Evolutionary conservation across 2,113 vertebrate species (phyloP), one percentile per base, ranked within the genome.

Genomic region (Brachyistius frenatus): DNA sequence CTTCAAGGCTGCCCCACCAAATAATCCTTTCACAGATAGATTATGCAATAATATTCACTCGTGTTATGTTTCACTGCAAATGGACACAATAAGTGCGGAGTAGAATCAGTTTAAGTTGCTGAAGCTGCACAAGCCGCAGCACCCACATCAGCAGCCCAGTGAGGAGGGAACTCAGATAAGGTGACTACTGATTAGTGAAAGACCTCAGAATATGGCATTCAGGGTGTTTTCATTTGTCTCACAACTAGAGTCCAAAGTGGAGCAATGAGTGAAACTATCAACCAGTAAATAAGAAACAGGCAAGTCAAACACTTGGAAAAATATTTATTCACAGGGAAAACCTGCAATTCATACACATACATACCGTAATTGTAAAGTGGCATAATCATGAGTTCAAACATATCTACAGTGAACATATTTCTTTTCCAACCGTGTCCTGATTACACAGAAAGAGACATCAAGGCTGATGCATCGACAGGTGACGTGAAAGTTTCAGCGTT

Each of bases 291-390:
- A 68, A 56, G 41, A 53, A 44, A 39, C 5, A 58, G 6, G 0
- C 1, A 35, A 14, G 69, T 70, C 41, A 73, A 79, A 77, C 31
- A 70, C 5, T n/a, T 53, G 2, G 35, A 56, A 50, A 88, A 83
- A 76, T 61, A 84, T 93, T 92, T 88, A 92, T 91, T 86, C 53
- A 81, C 73, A 70, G 2, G 47, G 1, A 86, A 71, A 61, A 60
- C 13, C 9, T 30, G 1, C 53, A 53, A 81, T 76, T 23, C 36
- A 69, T 33, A 70, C 47, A 71, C 60, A 66, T 52, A 55, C 13
- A 71, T 30, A 23, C 23, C 23, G 23, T 23, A n/a, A 53, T 33
- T 72, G 30, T 47, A 49, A 55, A 36, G 7, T 1, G n/a, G 30
- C 49, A 64, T 49, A 39, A 58, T 39, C 7, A 55, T 14, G 1